Evolutionary conservation across 53 echinoderm and acorn worm genomes (phyloP).

Genomic region (Arbacia lixula): DNA sequence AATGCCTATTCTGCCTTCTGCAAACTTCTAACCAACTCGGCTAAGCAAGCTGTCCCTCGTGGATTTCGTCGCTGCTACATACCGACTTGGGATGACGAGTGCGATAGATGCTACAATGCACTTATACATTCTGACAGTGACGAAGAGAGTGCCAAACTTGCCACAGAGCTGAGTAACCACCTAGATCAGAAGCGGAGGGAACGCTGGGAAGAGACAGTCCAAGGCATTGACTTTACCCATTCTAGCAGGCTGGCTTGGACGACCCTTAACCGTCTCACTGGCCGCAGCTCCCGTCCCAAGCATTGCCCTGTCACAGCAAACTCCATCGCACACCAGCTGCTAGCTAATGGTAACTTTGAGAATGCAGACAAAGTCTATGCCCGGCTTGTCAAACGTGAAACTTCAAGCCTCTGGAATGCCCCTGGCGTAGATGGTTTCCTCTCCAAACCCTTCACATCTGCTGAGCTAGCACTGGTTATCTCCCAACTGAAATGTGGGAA

Average conservation of each 20-base stretch:
- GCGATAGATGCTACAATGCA: conserved; percentile 37
- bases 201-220: conserved; percentile 59
- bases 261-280: conserved; percentile 45
- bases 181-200: conserved; percentile 51
- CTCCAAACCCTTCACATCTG: conserved; percentile 47
- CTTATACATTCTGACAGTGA: conserved; percentile 36
- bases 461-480: conserved; percentile 19
- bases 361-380: conserved; percentile 36
- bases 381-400: conserved; percentile 6
- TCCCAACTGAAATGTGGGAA: conserved; percentile 38
- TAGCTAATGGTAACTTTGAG: conserved; percentile 49
- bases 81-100: conserved; percentile 56
- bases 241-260: conserved; percentile 47
- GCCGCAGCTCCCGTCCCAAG: conserved; percentile 20
- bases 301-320: conserved; percentile 57
- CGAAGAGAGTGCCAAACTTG: conserved; percentile 35
- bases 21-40: conserved; percentile 38
- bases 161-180: conserved; percentile 48
- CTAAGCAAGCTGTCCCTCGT: conserved; percentile 48
- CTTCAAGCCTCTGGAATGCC: conserved; percentile 44
- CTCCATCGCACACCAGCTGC: conserved; percentile 57
- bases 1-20: conserved; percentile 55
- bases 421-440: conserved; percentile 43
- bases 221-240: conserved; percentile 60
- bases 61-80: conserved; percentile 51